Percentiles rank a stretch among this genome's conserved stretches.
phyloP scores from a whole-genome alignment of 2,888 invertebrate genomes.

The Phalera bucephala region DNA sequence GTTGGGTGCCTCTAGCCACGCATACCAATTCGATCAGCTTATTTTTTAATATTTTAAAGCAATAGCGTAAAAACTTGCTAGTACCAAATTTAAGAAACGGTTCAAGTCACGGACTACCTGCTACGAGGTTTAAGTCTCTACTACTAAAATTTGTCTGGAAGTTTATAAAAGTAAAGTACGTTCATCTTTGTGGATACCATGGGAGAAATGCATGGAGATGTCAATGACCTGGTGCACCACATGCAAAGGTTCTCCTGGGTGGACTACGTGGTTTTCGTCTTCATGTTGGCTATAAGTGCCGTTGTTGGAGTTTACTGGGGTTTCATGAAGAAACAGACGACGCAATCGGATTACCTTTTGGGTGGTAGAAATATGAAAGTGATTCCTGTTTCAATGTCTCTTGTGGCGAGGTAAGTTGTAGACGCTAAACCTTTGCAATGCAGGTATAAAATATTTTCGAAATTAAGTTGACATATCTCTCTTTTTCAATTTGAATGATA shows the following conservation, averaged over 20 bases:
- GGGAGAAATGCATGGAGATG: slow-evolving; percentile 52
- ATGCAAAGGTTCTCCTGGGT: slow-evolving; percentile 87
- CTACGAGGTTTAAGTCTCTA: no score
- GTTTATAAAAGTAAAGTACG: slow-evolving; percentile 4
- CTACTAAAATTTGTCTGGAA: not conserved
- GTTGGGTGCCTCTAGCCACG: slow-evolving; percentile 46
- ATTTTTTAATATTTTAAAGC: not conserved
- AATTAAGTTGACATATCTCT: no score
- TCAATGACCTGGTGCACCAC: slow-evolving; percentile 72
- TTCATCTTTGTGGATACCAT: slow-evolving; percentile 31
- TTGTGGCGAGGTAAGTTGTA: slow-evolving; percentile 89
- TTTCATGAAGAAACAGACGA: slow-evolving; percentile 85
- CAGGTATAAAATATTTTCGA: no score
- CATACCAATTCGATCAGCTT: slow-evolving; percentile 8
- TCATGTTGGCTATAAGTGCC: slow-evolving; percentile 90
- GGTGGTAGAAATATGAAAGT: slow-evolving; percentile 92
- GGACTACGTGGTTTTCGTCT: slow-evolving; percentile 90
- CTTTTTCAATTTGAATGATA: no score
- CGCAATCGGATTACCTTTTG: slow-evolving; percentile 88
- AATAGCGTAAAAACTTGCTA: no score
- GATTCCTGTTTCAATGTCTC: slow-evolving; percentile 92
- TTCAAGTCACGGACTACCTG: no score
- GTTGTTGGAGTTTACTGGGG: slow-evolving; percentile 93
- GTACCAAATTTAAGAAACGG: no score
- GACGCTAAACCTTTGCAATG: no score